Evolutionary conservation across 1,140 invertebrate genomes (phyloP), one percentile per base, ranked within the genome.

Genomic region (Schmidtea mediterranea): DNA sequence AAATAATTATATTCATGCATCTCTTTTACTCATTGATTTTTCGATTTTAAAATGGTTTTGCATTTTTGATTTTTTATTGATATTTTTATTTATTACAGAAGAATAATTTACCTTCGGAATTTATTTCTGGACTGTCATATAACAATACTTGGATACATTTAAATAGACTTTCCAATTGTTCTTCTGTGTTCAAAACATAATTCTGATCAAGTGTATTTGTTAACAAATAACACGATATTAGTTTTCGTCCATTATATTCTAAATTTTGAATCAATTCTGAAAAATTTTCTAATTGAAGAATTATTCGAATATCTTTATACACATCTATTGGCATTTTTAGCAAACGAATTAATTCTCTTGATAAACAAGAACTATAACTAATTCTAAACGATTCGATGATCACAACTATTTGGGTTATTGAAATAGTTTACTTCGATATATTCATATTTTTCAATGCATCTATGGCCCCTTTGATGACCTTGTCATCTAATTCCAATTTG

Each of bases 251-350:
- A 37, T 76, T 74, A 54, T 80, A 84, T 65, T 92, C 83, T 58
- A 95, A 77, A 57, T 81, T 79, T 22, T 78, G 74, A 54, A 94
- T 73, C 9, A 94, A 65, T 2, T 76, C 76, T 8, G 76, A 75
- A 59, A 80, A 95, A 66, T 86, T 75, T 55, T 79, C 73, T 48
- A 90, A 63, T 49, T 70, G 58, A 8, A 74, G 55, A 1, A 94
- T 73, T 0, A 77, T 81, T 18, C 90, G 68, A 12, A 90, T 74
- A 62, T 92, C 80, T 61, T 84, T 86, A 62, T 92, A 95, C 58
- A 80, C 78, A 59, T 94, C 83, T 13, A 89, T 73, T 8, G 89
- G 87, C 43, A 95, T 79, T 64, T 86, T 83, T 59, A 97, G 72
- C 43, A 97, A 72, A 57, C 82, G 77, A 53, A 80, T 77, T 51